These are phyloP conservation scores for Monopterus albus DNA, from an alignment of 2,113 vertebrate species.

Conservation along the genomic window DNA sequence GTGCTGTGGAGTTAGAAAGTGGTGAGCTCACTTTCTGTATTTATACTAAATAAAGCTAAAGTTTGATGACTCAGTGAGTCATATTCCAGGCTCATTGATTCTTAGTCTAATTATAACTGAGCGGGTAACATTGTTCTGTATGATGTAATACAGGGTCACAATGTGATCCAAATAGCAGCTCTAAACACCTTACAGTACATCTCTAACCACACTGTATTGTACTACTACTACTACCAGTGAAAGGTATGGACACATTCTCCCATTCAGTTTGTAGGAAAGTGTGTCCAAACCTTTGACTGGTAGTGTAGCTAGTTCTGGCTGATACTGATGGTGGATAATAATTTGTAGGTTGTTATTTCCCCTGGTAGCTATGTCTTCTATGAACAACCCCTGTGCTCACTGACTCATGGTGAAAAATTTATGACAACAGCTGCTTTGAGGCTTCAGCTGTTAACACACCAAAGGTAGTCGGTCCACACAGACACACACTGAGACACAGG, in stretches of 20 bases:
- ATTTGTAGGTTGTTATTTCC: conserved; percentile 42
- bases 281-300: not conserved
- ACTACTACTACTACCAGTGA: too few relatives aligned
- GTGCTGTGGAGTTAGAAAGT: too few relatives aligned
- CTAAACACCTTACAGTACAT: too few relatives aligned
- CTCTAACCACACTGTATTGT: too few relatives aligned
- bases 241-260: too few relatives aligned
- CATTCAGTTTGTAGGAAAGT: too few relatives aligned
- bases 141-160: conserved; percentile 1
- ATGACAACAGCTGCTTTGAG: conserved; percentile 57
- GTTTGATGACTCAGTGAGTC: not conserved
- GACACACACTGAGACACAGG: not conserved
- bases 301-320: conserved; percentile 36
- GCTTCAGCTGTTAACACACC: conserved; percentile 14
- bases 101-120: conserved; percentile 4
- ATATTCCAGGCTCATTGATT: too few relatives aligned
- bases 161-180: too few relatives aligned
- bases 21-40: too few relatives aligned
- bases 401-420: conserved; percentile 20
- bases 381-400: conserved; percentile 25
- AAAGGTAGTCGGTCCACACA: not conserved
- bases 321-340: conserved; percentile 29
- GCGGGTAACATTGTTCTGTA: not conserved
- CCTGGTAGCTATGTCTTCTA: conserved; percentile 18
- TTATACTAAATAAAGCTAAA: too few relatives aligned